Evolutionary conservation across 2,113 vertebrate species (phyloP).

Genomic region (Odocoileus virginianus): DNA sequence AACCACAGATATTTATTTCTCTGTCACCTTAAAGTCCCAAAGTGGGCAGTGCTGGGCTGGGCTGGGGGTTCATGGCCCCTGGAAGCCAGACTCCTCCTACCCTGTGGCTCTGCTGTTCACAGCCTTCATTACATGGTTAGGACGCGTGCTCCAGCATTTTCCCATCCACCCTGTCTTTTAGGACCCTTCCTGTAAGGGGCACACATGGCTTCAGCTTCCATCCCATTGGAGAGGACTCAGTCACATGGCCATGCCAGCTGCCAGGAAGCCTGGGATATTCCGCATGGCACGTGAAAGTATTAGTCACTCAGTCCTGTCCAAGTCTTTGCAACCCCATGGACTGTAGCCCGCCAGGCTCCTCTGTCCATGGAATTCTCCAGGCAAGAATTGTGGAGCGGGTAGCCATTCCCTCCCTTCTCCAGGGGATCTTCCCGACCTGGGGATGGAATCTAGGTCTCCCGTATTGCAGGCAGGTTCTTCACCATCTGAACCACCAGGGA

Average conservation of each 20-base stretch:
- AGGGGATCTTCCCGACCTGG: neutral
- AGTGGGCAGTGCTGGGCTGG: neutral
- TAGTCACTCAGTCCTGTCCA: neutral
- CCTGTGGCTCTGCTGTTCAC: neutral
- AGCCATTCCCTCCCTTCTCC: neutral
- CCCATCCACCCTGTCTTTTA: neutral
- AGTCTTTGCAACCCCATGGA: neutral
- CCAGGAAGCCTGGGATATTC: neutral
- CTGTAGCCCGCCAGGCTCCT: neutral
- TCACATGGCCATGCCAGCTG: neutral
- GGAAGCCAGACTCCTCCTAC: neutral
- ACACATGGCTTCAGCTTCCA: neutral
- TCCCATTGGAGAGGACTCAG: neutral
- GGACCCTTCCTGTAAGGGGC: neutral
- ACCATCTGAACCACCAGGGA: neutral
- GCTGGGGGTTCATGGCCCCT: neutral
- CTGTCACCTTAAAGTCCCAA: neutral
- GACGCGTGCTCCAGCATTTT: neutral
- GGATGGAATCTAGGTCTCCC: neutral
- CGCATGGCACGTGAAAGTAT: rapidly evolving
- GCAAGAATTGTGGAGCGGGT: neutral
- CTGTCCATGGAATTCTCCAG: neutral
- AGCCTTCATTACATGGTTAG: neutral
- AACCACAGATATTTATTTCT: neutral
- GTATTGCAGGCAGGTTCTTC: neutral